Conservation (phyloP, 2,797 vertebrate species). For the Danio aesculapii region DNA sequence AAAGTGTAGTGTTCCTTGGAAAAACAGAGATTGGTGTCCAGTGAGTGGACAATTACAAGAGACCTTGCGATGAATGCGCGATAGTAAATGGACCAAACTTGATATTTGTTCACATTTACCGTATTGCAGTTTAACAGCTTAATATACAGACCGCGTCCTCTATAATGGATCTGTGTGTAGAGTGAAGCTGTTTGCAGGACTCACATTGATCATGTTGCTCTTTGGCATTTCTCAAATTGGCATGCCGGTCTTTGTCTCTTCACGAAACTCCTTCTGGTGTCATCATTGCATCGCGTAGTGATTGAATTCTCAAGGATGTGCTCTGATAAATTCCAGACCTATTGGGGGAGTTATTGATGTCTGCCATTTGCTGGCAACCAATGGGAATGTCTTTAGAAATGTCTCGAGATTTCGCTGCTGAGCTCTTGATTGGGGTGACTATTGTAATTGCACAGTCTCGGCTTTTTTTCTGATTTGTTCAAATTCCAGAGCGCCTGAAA, state of each 20-base stretch:
- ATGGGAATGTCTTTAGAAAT: not conserved
- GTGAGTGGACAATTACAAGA: conserved; percentile 18
- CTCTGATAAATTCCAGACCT: not conserved
- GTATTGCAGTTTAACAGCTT: not conserved
- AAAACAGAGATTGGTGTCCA: conserved; percentile 35
- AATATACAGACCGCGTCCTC: not conserved
- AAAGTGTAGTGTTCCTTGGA: too few species aligned
- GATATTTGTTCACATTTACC: not conserved
- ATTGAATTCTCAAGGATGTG: not conserved
- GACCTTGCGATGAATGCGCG: conserved; percentile 9
- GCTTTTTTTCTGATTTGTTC: conserved; percentile 61
- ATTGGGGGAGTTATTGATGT: not conserved
- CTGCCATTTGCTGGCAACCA: conserved; percentile 13
- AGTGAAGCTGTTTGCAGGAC: not conserved
- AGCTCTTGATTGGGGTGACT: conserved; percentile 48
- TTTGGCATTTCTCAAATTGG: conserved; percentile 31
- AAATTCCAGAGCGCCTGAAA: conserved; percentile 70
- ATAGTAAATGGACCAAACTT: not conserved
- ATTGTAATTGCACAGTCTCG: conserved; percentile 48
- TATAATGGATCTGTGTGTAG: conserved; percentile 5
- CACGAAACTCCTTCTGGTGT: not conserved
- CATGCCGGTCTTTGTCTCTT: not conserved
- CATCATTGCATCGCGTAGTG: not conserved
- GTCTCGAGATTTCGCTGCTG: not conserved
- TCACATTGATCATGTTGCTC: conserved; percentile 5